Evolutionary conservation across 2,113 vertebrate genomes (phyloP).

Genomic region (Tragelaphus strepsiceros): DNA sequence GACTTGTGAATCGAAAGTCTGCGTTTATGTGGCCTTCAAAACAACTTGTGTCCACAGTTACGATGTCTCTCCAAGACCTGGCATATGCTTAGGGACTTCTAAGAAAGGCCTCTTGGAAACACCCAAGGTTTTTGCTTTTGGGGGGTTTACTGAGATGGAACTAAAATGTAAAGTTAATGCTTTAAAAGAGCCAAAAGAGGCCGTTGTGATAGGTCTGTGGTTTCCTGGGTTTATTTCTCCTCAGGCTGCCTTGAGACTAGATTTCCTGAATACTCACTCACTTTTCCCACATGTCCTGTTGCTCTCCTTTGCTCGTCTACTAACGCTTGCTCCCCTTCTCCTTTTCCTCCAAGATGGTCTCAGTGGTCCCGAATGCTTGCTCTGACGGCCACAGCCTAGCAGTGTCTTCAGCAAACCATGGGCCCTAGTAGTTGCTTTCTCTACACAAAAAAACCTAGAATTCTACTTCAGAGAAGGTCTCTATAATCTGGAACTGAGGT

Average conservation of each 20-base stretch:
- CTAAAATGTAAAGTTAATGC: not conserved
- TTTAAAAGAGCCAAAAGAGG: not conserved
- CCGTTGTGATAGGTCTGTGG: fast-evolving
- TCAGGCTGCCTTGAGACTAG: not conserved
- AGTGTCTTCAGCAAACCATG: not conserved
- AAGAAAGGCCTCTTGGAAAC: slow-evolving; percentile 26
- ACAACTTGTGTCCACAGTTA: not conserved
- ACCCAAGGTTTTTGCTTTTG: not conserved
- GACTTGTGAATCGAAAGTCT: not conserved
- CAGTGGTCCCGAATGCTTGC: not conserved
- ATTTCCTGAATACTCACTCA: not conserved
- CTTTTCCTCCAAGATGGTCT: not conserved
- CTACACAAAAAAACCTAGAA: not conserved
- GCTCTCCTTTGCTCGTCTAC: not conserved
- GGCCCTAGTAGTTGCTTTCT: not conserved
- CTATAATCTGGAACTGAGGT: not conserved
- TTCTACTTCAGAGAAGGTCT: not conserved
- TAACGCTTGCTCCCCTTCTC: no score
- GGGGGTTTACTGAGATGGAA: not conserved
- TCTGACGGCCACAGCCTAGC: not conserved
- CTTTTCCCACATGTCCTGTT: not conserved
- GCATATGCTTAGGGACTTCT: not conserved
- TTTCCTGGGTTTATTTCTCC: not conserved
- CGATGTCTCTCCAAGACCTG: not conserved
- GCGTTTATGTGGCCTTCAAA: not conserved